Evolutionary conservation across 2,888 invertebrate species (phyloP), one percentile per base, ranked within the genome.

Genomic region (Drosophila austrosaltans): DNA sequence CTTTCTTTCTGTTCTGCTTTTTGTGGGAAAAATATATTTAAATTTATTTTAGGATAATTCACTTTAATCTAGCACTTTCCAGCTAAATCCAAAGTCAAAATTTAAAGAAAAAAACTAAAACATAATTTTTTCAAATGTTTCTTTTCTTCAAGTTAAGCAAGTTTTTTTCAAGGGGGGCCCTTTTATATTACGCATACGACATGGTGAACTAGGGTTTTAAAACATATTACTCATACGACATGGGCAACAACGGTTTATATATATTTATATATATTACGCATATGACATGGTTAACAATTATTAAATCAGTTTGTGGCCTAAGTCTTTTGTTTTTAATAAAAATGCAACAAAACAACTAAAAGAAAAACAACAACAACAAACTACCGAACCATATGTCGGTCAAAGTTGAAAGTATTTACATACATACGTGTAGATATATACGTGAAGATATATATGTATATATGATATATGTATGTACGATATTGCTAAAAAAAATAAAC

Each of bases 381-480:
- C 16, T 16, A 16, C 16, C 8, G 10, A 1, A 20, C 10, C 32
- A 44, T 68, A 75, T 72, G 65, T 77, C 72, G 86, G 89, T 86
- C 89, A 84, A 70, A 88, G 87, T 89, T 88, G 89, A 88, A 88
- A 88, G 89, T 87, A 75, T 66, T 75, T 75, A 56, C 36, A 57
- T 75, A 60, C 54, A 71, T 66, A 25, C 60, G 30, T 40, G 28
- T 28, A 48, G 3, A 48, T 48, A 8, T 8, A 22, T 7, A 20
- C 16, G 7, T 16, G 16, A 16, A 16, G 16, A 16, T 20, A 44
- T 44, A 6, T 6, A 36, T 8, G 36, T 36, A 16, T 16, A 16
- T 16, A 16, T 16, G 16, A 16, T 16, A 16, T 36, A 20, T 53
- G 20, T 22, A 20, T 56, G 48, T 25, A 28, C 61, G 39, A 64